Evolutionary conservation across 2,797 vertebrate species (phyloP).

Genomic region (Adelosebastes latens): DNA sequence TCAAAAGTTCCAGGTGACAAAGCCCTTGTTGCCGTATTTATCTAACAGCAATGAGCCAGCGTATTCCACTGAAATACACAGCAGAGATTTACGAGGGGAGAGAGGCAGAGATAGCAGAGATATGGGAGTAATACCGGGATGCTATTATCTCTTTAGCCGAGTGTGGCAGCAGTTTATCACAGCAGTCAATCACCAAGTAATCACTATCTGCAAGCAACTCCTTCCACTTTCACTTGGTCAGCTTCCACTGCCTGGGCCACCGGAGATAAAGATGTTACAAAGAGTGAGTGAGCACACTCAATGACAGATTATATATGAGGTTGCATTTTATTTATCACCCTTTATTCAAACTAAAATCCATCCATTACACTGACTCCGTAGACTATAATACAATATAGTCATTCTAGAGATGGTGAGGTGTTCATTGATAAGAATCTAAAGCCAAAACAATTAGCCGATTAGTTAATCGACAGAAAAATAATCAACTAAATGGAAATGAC

Average conservation of each 20-base stretch:
- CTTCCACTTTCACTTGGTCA: conserved; percentile 61
- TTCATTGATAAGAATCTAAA: not conserved
- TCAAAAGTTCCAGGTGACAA: not conserved
- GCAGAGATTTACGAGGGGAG: conserved; percentile 4
- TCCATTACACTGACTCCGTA: not conserved
- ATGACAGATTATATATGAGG: not conserved
- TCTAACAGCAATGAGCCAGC: not conserved
- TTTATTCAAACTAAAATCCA: not conserved
- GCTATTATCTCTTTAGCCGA: conserved; percentile 51
- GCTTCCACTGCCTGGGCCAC: not conserved
- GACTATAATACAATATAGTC: not conserved
- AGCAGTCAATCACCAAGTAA: conserved; percentile 53
- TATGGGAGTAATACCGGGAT: conserved; percentile 43
- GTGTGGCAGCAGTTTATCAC: conserved; percentile 55
- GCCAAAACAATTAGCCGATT: not conserved
- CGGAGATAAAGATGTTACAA: conserved; percentile 33
- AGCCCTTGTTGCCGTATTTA: not conserved
- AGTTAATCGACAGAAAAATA: not conserved
- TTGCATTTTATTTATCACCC: not conserved
- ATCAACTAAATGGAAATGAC: not conserved
- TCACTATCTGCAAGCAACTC: conserved; percentile 45
- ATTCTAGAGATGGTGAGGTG: not conserved
- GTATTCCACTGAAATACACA: conserved; percentile 31
- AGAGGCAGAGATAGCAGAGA: conserved; percentile 31
- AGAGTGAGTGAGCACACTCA: not conserved